phyloP scores from a whole-genome alignment of 2,113 vertebrate genomes.

The Mellivora capensis region DNA sequence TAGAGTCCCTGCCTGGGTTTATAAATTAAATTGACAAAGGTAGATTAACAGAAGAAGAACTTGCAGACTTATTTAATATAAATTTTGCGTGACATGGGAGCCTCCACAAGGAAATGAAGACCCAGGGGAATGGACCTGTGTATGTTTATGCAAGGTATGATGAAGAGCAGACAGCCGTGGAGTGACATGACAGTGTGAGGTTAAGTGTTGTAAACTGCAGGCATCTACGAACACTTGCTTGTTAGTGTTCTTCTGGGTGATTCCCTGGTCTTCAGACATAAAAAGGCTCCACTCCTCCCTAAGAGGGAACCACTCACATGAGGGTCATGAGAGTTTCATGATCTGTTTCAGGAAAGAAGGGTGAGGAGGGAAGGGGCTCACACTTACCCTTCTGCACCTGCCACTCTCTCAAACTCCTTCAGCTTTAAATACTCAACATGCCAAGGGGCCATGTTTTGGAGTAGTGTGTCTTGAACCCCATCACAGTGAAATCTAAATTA shows the following conservation, averaged over 20 bases:
- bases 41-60: neutral
- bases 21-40: neutral
- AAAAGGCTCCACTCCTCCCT: neutral
- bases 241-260: neutral
- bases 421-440: neutral
- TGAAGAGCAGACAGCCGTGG: accelerated
- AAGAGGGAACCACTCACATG: neutral
- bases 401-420: neutral
- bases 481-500: neutral
- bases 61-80: neutral
- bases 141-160: neutral
- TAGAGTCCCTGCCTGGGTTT: neutral
- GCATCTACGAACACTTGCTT: neutral
- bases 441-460: neutral
- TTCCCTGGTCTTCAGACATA: neutral
- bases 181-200: neutral
- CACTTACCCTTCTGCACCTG: neutral
- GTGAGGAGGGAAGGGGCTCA: neutral
- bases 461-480: neutral
- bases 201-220: too few relatives aligned
- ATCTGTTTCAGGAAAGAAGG: neutral
- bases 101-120: neutral
- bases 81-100: neutral
- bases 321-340: neutral
- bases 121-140: neutral